Conservation (phyloP, 2,113 vertebrate species). For the Ctenomys sociabilis region DNA sequence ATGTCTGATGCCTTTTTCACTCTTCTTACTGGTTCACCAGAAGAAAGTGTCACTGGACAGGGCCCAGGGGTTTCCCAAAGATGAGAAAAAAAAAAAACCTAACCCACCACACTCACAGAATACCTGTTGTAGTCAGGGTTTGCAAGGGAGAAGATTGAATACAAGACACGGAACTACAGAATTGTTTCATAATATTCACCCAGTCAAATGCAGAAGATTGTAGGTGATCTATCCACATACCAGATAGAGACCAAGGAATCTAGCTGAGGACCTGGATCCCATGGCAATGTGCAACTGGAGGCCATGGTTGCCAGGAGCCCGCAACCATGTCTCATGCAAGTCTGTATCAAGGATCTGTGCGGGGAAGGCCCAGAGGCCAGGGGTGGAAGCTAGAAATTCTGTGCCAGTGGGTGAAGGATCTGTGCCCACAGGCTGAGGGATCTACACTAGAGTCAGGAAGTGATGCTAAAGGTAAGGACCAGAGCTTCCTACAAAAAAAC, state of each 20-base stretch:
- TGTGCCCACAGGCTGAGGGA: neutral
- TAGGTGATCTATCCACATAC: neutral
- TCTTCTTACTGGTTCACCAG: neutral
- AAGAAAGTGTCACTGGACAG: neutral
- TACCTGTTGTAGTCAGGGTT: neutral
- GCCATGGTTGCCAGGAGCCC: neutral
- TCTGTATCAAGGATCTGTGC: neutral
- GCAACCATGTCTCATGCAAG: neutral
- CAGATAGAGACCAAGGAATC: neutral
- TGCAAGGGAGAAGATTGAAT: neutral
- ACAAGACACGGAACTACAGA: neutral
- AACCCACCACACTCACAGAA: neutral
- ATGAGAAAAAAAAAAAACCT: neutral
- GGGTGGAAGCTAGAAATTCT: neutral
- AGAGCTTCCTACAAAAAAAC: neutral
- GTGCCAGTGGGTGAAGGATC: neutral
- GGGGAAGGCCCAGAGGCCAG: neutral
- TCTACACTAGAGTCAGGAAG: neutral
- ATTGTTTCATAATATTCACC: neutral
- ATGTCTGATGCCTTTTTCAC: neutral
- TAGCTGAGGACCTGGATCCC: no score
- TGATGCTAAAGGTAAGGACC: neutral
- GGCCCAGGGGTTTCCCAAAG: neutral
- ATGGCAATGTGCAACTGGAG: neutral
- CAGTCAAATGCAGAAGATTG: neutral